phyloP scores from a whole-genome alignment of 2,888 invertebrate genomes.

The Cheilosia impressa region DNA sequence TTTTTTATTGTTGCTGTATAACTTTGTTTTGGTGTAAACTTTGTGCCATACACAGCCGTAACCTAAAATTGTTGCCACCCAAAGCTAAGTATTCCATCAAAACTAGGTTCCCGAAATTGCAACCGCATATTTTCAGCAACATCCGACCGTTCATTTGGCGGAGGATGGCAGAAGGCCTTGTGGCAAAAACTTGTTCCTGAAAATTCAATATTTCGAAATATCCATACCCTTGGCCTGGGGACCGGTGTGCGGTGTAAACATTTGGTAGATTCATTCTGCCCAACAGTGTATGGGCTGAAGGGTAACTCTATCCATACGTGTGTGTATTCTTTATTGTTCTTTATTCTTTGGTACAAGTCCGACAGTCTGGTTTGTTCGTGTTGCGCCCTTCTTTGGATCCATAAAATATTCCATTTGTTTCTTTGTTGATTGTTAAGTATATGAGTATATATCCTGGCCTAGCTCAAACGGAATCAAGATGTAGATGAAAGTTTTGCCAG shows the following conservation, averaged over 20 bases:
- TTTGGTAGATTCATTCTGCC: conserved; percentile 47
- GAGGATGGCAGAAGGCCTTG: conserved; percentile 20
- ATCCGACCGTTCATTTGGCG: conserved; percentile 46
- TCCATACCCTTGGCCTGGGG: conserved; percentile 4
- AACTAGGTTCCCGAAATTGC: conserved; percentile 64
- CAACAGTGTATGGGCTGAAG: neutral
- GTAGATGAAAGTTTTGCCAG: conserved; percentile 33
- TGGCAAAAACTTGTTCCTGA: conserved; percentile 56
- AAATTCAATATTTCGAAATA: conserved; percentile 63
- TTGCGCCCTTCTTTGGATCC: conserved; percentile 16
- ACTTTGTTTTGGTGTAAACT: conserved; percentile 23
- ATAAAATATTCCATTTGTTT: conserved; percentile 68
- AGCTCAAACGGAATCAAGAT: conserved; percentile 46
- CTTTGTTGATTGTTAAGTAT: conserved; percentile 55
- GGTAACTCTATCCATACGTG: neutral
- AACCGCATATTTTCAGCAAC: conserved; percentile 70
- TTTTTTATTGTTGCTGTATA: conserved; percentile 29
- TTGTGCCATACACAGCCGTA: conserved; percentile 9
- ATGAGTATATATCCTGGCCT: conserved; percentile 19
- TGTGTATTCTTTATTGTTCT: conserved; percentile 7
- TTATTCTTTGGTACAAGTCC: neutral
- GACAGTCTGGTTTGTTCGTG: neutral
- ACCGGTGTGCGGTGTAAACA: conserved; percentile 36
- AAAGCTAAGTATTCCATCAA: conserved; percentile 51
- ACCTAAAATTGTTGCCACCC: conserved; percentile 30